Conservation (phyloP, 1,140 invertebrate genomes). For the Heliconius himera region DNA sequence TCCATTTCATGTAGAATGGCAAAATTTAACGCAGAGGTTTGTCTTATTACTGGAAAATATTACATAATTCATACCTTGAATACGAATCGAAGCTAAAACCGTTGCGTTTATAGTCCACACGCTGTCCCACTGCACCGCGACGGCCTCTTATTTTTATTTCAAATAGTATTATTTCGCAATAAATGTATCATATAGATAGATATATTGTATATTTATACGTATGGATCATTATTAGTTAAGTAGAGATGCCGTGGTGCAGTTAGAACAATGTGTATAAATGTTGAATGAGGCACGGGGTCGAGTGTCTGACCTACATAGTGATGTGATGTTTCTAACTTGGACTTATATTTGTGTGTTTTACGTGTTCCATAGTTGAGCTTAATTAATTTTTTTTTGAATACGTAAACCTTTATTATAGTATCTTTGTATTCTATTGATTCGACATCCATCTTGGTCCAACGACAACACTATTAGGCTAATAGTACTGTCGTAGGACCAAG, state of each 20-base stretch:
- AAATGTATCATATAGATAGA: no score
- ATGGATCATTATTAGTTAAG: conserved; percentile 11
- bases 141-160: no score
- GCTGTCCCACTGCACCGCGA: no score
- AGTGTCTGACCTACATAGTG: conserved; percentile 27
- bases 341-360: neutral
- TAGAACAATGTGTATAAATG: conserved; percentile 20
- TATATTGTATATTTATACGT: neutral
- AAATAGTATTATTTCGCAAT: no score
- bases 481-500: neutral
- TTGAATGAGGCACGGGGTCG: conserved; percentile 24
- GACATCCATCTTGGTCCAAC: no score
- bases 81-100: no score
- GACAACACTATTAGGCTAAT: neutral
- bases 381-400: neutral
- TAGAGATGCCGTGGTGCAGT: conserved; percentile 8
- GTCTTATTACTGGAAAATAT: no score
- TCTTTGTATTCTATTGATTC: no score
- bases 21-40: no score
- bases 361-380: neutral
- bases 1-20: no score
- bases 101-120: no score
- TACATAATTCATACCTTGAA: no score
- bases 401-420: neutral
- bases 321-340: conserved; percentile 14